phyloP scores from a whole-genome alignment of 1,140 invertebrate species.

The Drosophila setifemur region DNA sequence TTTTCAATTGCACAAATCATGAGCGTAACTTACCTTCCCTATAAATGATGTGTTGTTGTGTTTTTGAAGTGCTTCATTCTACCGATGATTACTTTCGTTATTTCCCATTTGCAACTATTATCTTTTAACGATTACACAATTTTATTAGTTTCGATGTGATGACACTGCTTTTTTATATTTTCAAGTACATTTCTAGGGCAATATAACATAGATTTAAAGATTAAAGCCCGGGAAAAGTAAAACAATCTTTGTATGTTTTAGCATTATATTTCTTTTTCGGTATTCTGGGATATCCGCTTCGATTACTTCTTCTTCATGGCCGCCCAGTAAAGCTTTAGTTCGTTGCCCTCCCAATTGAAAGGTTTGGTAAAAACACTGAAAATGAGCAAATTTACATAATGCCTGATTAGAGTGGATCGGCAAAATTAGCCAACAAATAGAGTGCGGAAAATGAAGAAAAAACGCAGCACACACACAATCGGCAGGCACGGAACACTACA shows the following conservation, averaged over 20 bases:
- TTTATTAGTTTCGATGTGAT: constrained; percentile 7
- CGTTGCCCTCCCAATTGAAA: constrained; percentile 75
- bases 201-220: not conserved
- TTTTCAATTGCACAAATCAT: not conserved
- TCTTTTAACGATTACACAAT: constrained; percentile 1
- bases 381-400: constrained; percentile 45
- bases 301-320: constrained; percentile 51
- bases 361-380: constrained; percentile 71
- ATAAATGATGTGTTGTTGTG: constrained; percentile 7
- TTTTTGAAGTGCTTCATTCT: not conserved
- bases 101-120: not conserved
- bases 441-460: constrained; percentile 8
- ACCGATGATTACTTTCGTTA: constrained; percentile 1
- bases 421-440: constrained; percentile 32
- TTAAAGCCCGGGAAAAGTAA: too few species aligned
- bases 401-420: constrained; percentile 22
- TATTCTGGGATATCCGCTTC: not conserved
- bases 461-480: not conserved
- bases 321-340: constrained; percentile 68
- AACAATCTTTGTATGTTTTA: too few species aligned
- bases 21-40: not conserved
- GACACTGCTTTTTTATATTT: constrained; percentile 1
- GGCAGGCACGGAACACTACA: constrained; percentile 14
- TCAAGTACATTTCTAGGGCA: constrained; percentile 37
- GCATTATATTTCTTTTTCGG: not conserved